These are phyloP conservation scores for Nezara viridula DNA, from an alignment of 2,888 invertebrate species.

Conservation along the genomic window DNA sequence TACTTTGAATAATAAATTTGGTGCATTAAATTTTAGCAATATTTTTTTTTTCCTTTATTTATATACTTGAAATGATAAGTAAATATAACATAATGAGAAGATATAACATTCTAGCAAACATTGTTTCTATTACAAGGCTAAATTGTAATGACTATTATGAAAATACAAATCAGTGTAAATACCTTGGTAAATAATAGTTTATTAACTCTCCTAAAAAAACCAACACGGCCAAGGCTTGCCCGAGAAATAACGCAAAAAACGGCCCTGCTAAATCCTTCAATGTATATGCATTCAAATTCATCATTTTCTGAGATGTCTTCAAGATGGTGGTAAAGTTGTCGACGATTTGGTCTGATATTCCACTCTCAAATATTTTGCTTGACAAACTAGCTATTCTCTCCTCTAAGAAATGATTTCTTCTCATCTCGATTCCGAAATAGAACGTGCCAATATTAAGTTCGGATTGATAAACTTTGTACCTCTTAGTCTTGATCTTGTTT, in stretches of 20 bases:
- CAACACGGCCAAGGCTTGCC: background rate
- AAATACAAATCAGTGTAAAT: background rate
- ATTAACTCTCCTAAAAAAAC: conserved; percentile 28
- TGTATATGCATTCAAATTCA: background rate
- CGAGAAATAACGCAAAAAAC: background rate
- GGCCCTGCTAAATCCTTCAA: background rate
- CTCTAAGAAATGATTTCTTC: conserved; percentile 32
- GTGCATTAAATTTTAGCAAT: no score
- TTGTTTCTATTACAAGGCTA: no score
- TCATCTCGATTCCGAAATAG: background rate
- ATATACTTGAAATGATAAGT: no score
- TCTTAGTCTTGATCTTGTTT: background rate
- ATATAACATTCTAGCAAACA: no score
- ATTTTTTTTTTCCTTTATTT: no score
- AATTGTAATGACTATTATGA: no score
- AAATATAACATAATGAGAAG: no score
- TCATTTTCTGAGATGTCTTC: background rate
- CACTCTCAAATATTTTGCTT: background rate
- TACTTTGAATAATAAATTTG: no score
- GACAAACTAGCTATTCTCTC: background rate
- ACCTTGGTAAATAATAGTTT: background rate
- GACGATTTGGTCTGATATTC: background rate
- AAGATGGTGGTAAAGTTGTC: background rate
- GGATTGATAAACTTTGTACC: background rate
- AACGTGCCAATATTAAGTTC: background rate